Conservation (phyloP, 2,113 vertebrate species). For the Tragelaphus imberbis region DNA sequence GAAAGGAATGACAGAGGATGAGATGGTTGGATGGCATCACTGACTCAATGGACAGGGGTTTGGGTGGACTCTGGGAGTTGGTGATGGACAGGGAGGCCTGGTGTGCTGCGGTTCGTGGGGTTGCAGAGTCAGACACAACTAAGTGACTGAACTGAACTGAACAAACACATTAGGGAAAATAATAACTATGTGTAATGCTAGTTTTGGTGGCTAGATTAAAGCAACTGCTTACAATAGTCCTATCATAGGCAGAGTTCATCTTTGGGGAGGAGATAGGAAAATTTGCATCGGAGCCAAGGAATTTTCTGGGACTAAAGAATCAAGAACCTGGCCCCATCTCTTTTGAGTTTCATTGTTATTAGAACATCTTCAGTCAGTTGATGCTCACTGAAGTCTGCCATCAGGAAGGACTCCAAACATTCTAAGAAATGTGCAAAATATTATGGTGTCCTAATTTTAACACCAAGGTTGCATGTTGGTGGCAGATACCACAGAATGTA, state of each 20-base stretch:
- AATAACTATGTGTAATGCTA: neutral
- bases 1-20: too few species aligned
- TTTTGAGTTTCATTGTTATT: neutral
- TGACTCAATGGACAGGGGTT: too few species aligned
- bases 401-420: neutral
- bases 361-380: neutral
- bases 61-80: neutral
- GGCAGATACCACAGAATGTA: neutral
- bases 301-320: neutral
- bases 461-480: neutral
- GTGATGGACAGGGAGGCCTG: neutral
- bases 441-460: neutral
- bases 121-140: too few species aligned
- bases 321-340: neutral
- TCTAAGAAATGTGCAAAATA: neutral
- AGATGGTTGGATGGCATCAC: too few species aligned
- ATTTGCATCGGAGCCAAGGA: neutral
- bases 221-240: neutral
- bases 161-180: neutral
- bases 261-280: neutral
- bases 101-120: accelerated
- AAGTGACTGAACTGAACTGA: too few species aligned
- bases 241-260: neutral
- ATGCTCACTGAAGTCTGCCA: neutral
- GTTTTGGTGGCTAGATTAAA: neutral